Evolutionary conservation across 2,888 invertebrate genomes (phyloP), one percentile per base, ranked within the genome.

Genomic region (Cheilosia scutellata): DNA sequence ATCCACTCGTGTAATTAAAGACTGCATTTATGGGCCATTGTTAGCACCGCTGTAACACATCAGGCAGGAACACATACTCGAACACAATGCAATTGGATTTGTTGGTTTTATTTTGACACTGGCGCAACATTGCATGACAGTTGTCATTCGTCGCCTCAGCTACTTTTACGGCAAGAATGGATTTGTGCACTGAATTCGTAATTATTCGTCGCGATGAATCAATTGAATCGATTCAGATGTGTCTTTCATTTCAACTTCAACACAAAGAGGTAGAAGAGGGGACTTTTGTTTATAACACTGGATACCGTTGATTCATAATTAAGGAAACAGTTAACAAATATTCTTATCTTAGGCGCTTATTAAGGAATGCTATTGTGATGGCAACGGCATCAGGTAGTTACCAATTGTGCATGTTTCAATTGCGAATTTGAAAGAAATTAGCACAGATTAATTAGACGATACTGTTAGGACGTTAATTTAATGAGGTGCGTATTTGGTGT

Each of bases 101-200:
- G 70, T 65, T 63, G 53, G 44, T 60, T 82, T 82, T 66, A 65
- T 76, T 77, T 65, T 58, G 76, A 82, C 82, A 82, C 76, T 58
- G 82, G 75, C 70, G 75, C 82, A 75, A 63, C 51, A 70, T 47
- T 31, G 65, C 37, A 71, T 82, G 71, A 82, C 82, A 82, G 71
- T 66, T 82, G 82, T 82, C 65, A 60, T 60, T 71, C 51, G 60
- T 57, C 70, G 71, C 71, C 65, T 72, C 42, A 42, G 51, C 58
- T 29, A 31, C 65, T 44, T 71, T 72, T 75, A 65, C 42, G 71
- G 62, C 6, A 37, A 29, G 47, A 53, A 66, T 58, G 58, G 47
- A 13, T 55, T 20, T 63, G 76, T 72, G 82, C 76, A 51, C 40
- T 82, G 82, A 82, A 76, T 82, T 13, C 65, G 37, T 77, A 82